Evolutionary conservation across 2,888 invertebrate species (phyloP).

Genomic region (Microctonus aethiopoides): DNA sequence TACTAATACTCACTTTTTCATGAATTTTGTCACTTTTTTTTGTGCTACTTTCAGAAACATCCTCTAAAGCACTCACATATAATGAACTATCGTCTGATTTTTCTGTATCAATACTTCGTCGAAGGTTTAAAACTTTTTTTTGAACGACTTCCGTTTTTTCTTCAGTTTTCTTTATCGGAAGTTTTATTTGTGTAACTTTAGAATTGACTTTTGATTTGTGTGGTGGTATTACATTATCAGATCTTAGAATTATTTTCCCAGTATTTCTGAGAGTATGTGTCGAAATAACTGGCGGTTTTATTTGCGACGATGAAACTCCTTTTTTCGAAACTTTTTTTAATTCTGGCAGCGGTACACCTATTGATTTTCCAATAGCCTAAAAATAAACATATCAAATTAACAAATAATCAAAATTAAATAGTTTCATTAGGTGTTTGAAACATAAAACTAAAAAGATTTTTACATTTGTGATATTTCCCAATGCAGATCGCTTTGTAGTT

Average conservation of each 20-base stretch:
- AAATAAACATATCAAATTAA: conserved; percentile 14
- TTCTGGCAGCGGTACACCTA: conserved; percentile 54
- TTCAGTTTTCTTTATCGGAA: conserved; percentile 50
- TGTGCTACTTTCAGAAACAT: conserved; percentile 64
- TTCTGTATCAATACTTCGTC: conserved; percentile 71
- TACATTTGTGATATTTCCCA: conserved; percentile 88
- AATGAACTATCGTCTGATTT: conserved; percentile 79
- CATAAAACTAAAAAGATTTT: conserved; percentile 35
- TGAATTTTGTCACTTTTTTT: conserved; percentile 43
- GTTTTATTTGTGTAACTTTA: conserved; percentile 42
- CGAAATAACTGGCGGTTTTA: conserved; percentile 41
- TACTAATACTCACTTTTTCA: conserved; percentile 39
- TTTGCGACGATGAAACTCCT: conserved; percentile 37
- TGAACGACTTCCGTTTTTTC: conserved; percentile 41
- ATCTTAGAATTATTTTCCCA: conserved; percentile 49
- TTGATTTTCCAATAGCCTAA: conserved; percentile 60
- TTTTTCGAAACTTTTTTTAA: conserved; percentile 56
- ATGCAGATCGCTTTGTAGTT: conserved; percentile 82
- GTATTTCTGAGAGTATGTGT: conserved; percentile 45
- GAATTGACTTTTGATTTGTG: conserved; percentile 45
- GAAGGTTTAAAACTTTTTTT: conserved; percentile 39
- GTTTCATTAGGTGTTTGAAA: neutral
- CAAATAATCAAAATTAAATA: neutral
- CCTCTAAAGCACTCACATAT: conserved; percentile 82
- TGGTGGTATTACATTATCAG: conserved; percentile 44